A percentile compares a stretch with the other conserved stretches of the same genome.
Conservation (phyloP, 2,888 invertebrate genomes). For the Lydus trimaculatus region DNA sequence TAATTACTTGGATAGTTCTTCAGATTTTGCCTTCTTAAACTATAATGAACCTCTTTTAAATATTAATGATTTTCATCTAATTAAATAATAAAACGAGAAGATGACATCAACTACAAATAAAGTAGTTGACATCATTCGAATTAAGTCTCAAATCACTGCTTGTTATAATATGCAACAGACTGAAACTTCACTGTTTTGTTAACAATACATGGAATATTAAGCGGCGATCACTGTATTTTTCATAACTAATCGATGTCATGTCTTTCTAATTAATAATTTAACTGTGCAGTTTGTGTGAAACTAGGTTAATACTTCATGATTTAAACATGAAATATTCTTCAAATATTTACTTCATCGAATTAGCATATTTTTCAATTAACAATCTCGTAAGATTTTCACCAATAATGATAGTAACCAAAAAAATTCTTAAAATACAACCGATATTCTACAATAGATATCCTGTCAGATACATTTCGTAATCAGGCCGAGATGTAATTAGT, state of each 20-base stretch:
- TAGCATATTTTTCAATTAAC: not conserved
- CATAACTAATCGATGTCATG: not conserved
- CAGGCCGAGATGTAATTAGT: constrained; percentile 23
- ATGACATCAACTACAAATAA: no score
- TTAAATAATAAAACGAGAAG: not conserved
- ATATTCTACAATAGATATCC: not conserved
- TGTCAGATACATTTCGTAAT: constrained; percentile 16
- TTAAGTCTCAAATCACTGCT: not conserved
- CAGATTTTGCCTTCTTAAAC: not conserved
- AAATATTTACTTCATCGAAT: not conserved
- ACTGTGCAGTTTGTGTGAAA: not conserved
- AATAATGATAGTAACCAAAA: not conserved
- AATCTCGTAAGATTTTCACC: not conserved
- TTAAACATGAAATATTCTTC: not conserved
- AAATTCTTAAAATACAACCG: not conserved
- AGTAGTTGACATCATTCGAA: no score
- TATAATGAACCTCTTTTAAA: not conserved
- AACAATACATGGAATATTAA: no score
- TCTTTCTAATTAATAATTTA: not conserved
- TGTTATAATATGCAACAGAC: no score
- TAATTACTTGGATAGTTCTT: not conserved
- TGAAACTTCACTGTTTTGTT: no score
- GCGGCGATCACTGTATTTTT: not conserved
- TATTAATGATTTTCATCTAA: not conserved
- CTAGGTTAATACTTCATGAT: not conserved